phyloP scores from a whole-genome alignment of 2,797 vertebrate species.

The Arnoldichthys spilopterus region DNA sequence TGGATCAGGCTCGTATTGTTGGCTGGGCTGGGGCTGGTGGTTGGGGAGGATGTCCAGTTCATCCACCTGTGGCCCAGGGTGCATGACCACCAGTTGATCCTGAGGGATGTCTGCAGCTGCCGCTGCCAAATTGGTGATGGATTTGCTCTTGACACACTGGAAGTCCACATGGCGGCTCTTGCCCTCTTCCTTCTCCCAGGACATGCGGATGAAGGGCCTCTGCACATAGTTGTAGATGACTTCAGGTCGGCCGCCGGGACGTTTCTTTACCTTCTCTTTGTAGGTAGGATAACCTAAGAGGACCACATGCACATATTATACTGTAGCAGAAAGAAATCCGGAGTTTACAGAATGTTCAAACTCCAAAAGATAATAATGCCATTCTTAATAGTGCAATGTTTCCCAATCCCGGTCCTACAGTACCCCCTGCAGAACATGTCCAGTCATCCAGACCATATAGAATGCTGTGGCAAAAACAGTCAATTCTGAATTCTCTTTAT shows the following conservation, averaged over 20 bases:
- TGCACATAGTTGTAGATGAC: conserved; percentile 99
- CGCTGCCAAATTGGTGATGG: conserved; percentile 92
- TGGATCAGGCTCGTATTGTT: conserved; percentile 80
- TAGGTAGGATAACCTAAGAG: conserved; percentile 93
- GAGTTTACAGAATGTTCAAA: neutral
- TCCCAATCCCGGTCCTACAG: no score
- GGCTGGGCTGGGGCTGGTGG: conserved; percentile 73
- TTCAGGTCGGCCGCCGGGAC: conserved; percentile 92
- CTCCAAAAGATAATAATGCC: neutral
- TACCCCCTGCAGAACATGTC: no score
- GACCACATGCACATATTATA: neutral
- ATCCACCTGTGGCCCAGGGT: conserved; percentile 89
- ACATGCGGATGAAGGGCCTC: conserved; percentile 97
- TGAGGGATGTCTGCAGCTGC: conserved; percentile 95
- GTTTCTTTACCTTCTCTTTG: conserved; percentile 97
- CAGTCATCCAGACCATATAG: no score
- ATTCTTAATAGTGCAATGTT: no score
- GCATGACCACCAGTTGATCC: conserved; percentile 94
- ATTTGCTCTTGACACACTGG: conserved; percentile 98
- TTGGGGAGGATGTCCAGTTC: conserved; percentile 91
- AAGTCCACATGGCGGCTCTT: conserved; percentile 98
- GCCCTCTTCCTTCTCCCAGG: conserved; percentile 99
- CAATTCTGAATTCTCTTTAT: no score
- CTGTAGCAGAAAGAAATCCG: neutral
- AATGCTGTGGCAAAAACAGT: no score